Percentiles rank a stretch among this genome's conserved stretches.
These are phyloP conservation scores for Bradynema listronoti DNA, from an alignment of 1,140 invertebrate genomes.

Conservation along the genomic window DNA sequence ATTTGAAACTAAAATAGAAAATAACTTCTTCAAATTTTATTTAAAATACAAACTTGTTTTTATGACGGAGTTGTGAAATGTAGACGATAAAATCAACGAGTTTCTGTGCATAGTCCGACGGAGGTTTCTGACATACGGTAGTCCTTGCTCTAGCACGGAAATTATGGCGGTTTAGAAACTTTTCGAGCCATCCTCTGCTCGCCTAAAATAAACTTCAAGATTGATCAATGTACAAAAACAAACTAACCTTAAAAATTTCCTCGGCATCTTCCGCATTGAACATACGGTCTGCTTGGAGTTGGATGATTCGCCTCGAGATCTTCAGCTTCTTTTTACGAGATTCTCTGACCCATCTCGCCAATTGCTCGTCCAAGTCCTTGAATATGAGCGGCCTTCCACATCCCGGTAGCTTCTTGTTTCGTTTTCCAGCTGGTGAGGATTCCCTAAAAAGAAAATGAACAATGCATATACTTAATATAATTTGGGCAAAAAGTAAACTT, in stretches of 20 bases:
- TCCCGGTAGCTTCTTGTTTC: constrained; percentile 5
- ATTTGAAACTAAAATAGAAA: background rate
- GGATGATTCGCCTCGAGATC: constrained; percentile 3
- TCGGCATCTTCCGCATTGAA: constrained; percentile 6
- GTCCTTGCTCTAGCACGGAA: background rate
- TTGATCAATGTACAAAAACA: background rate
- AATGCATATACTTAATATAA: too few species aligned
- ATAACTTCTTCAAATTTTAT: background rate
- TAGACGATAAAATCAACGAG: constrained; percentile 16
- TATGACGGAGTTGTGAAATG: constrained; percentile 5
- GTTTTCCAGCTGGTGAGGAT: constrained; percentile 2
- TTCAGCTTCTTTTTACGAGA: background rate
- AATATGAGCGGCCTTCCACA: constrained; percentile 3
- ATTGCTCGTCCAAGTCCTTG: constrained; percentile 5
- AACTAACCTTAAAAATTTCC: constrained; percentile 10
- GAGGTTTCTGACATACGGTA: constrained; percentile 19
- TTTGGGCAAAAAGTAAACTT: too few species aligned
- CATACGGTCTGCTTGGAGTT: constrained; percentile 3
- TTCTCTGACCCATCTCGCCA: background rate
- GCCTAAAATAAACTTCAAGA: constrained; percentile 11
- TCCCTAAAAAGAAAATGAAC: constrained; percentile 2
- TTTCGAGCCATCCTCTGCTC: constrained; percentile 15
- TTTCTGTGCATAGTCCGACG: constrained; percentile 9
- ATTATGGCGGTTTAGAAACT: constrained; percentile 15
- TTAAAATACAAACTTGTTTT: constrained; percentile 1